Base-by-base conservation (phyloP, 2,888 invertebrate species). In the Drosophila pegasa region DNA sequence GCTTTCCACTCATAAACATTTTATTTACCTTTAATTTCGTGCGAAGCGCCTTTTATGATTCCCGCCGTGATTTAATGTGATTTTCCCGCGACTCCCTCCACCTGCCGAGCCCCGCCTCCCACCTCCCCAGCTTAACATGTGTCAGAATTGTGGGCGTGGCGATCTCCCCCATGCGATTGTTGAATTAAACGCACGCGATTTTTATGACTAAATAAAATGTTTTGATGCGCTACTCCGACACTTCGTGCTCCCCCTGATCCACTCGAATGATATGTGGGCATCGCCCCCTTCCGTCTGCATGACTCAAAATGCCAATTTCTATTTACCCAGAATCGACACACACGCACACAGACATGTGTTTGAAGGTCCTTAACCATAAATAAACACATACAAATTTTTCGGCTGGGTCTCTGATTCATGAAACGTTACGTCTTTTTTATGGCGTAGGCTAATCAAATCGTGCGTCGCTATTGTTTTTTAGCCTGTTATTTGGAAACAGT, bases 11-110 rank as follows among this genome's bases (percentile, higher is more conserved):
- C 84, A 88, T 85, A 85, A 85, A 85, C 88, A 85, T 85, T 85
- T 85, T 85, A 85, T 85, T 85, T 85, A 88, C 89, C 89, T 85
- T 85, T 85, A 85, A 85, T 85, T 88, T 88, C 70, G 85, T 80
- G 82, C 71, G 72, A 81, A 84, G 85, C 89, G 68, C 61, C 87
- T 84, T 84, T 76, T 81, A 81, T 81, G 69, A 58, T 70, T 62
- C 63, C 72, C 66, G 71, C 72, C 63, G 71, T 76, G 89, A 84
- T 87, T 84, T 84, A 78, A 69, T 84, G 65, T 64, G 69, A 74
- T 72, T 78, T 64, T 22, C 25, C 43, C 38, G 8, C 22, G 1
- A 12, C 18, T 9, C 12, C 10, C 40, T 7, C 5, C 1, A 3
- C 14, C 40, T 5, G 2, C n/a, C 33, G 16, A n/a, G n/a, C n/a